Evolutionary conservation across 2,113 vertebrate genomes (phyloP).

Genomic region (Prolemur simus): DNA sequence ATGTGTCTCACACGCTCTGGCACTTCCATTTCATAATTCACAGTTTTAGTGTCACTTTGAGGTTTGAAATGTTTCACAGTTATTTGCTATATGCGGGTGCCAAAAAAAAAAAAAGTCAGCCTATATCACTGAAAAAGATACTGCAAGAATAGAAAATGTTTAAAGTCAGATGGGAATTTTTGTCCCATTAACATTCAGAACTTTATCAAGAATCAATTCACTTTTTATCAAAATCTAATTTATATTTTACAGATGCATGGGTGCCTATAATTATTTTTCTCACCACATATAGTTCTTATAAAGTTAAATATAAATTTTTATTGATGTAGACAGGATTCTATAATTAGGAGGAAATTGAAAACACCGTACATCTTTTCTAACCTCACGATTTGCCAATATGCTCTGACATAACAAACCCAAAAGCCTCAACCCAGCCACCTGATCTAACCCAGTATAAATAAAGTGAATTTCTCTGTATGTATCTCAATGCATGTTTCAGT

Average conservation of each 20-base stretch:
- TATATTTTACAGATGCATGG: conserved; percentile 50
- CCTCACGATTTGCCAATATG: background rate
- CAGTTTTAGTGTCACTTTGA: conserved; percentile 77
- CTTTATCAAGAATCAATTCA: conserved; percentile 45
- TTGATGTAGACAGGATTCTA: conserved; percentile 24
- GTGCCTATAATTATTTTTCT: conserved; percentile 45
- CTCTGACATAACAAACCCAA: conserved; percentile 37
- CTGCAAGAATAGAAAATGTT: conserved; percentile 54
- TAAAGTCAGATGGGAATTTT: conserved; percentile 64
- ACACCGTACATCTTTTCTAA: conserved; percentile 46
- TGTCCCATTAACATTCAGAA: conserved; percentile 72
- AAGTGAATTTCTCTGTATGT: conserved; percentile 14
- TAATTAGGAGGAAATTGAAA: conserved; percentile 60
- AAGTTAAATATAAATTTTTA: conserved; percentile 62
- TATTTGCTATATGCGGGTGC: conserved; percentile 74
- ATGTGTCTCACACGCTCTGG: conserved; percentile 59
- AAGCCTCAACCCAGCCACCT: conserved; percentile 21
- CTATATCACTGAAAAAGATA: conserved; percentile 65
- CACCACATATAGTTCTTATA: background rate
- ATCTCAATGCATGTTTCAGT: background rate
- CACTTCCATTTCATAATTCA: conserved; percentile 77
- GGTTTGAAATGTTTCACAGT: conserved; percentile 78
- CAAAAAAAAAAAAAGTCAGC: conserved; percentile 62
- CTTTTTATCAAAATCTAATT: conserved; percentile 68
- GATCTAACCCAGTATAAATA: conserved; percentile 49